A percentile compares a stretch with the other conserved stretches of the same genome.
These are phyloP conservation scores for Caenorhabditis remanei DNA, from an alignment of 1,140 invertebrate species.

Conservation along the genomic window DNA sequence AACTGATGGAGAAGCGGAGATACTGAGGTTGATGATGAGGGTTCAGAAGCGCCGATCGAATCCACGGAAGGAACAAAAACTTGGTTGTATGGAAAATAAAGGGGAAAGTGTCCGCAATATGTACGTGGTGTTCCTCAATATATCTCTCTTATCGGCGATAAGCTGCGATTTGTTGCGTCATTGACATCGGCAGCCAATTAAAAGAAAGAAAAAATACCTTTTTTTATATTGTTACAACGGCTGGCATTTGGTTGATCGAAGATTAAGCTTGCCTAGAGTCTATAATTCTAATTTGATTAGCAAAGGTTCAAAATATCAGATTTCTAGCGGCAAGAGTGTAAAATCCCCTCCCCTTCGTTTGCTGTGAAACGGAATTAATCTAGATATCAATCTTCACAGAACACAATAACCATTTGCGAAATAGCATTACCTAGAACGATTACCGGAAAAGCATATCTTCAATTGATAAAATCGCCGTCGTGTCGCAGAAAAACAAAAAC, in stretches of 20 bases:
- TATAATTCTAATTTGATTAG: background rate
- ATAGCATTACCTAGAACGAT: background rate
- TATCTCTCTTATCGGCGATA: slow-evolving; percentile 39
- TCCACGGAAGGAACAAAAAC: slow-evolving; percentile 3
- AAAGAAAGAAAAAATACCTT: slow-evolving; percentile 1
- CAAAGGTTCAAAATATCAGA: slow-evolving; percentile 27
- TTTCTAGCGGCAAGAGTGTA: background rate
- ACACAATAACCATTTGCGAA: too few relatives aligned
- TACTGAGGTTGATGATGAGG: slow-evolving; percentile 36
- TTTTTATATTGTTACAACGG: slow-evolving; percentile 22
- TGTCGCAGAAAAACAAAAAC: background rate
- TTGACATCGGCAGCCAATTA: slow-evolving; percentile 34
- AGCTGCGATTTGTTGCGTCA: slow-evolving; percentile 53
- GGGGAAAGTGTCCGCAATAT: slow-evolving; percentile 43
- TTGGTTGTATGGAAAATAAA: background rate
- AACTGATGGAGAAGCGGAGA: slow-evolving; percentile 42
- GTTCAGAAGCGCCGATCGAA: slow-evolving; percentile 2
- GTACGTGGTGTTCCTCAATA: slow-evolving; percentile 51
- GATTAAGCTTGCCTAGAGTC: slow-evolving; percentile 33
- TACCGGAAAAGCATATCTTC: slow-evolving; percentile 31
- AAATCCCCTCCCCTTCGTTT: background rate
- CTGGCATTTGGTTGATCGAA: slow-evolving; percentile 4
- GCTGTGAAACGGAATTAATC: background rate
- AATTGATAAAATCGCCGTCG: slow-evolving; percentile 9
- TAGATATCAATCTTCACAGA: background rate